Evolutionary conservation across 1,140 invertebrate species (phyloP).

Genomic region (Temnothorax nylanderi): DNA sequence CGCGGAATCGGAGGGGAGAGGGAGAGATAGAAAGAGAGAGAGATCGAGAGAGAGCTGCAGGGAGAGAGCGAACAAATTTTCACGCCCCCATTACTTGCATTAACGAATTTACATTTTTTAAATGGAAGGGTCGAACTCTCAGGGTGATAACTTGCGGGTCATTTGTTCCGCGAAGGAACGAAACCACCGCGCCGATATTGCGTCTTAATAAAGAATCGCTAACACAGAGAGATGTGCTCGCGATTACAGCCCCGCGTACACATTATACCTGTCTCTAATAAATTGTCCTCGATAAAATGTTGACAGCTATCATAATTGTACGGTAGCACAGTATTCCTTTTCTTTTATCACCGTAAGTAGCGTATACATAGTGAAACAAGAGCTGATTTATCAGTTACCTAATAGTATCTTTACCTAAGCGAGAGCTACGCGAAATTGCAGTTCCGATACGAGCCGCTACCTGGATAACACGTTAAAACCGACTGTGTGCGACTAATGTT

Average conservation of each 20-base stretch:
- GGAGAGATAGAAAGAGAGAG: slow-evolving; percentile 16
- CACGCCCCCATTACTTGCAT: slow-evolving; percentile 81
- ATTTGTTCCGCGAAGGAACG: slow-evolving; percentile 84
- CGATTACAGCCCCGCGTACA: neutral
- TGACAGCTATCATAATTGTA: neutral
- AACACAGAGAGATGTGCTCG: neutral
- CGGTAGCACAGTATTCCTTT: neutral
- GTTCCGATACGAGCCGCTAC: slow-evolving; percentile 12
- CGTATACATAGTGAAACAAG: neutral
- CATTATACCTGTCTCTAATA: neutral
- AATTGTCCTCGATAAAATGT: neutral
- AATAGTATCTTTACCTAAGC: slow-evolving; percentile 52
- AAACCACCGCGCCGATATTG: slow-evolving; percentile 79
- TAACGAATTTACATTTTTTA: slow-evolving; percentile 87
- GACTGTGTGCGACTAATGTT: slow-evolving; percentile 55
- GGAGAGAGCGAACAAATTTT: slow-evolving; percentile 78
- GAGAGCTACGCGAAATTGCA: slow-evolving; percentile 37
- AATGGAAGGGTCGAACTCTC: slow-evolving; percentile 81
- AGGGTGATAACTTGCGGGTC: slow-evolving; percentile 85
- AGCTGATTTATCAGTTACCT: slow-evolving; percentile 43
- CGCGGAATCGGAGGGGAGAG: slow-evolving; percentile 39
- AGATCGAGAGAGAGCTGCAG: slow-evolving; percentile 1
- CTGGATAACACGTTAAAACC: slow-evolving; percentile 55
- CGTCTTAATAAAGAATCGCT: slow-evolving; percentile 84
- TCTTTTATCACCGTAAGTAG: neutral